These are phyloP conservation scores for Choristoneura rosaceana DNA, from an alignment of 2,888 invertebrate genomes.

Conservation along the genomic window DNA sequence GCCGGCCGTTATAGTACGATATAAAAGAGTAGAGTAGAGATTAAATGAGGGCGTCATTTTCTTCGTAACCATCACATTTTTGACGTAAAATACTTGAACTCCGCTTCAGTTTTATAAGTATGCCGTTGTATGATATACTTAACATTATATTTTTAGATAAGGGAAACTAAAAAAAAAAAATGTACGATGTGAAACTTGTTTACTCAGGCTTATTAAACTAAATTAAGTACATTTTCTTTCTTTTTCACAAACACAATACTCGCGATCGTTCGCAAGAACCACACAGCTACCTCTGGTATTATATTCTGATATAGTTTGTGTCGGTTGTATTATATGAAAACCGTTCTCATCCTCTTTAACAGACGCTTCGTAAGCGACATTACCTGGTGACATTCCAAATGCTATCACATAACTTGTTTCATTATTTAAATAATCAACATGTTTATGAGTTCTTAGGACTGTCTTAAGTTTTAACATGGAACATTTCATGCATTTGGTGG, in stretches of 20 bases:
- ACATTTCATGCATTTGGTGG: conserved; percentile 73
- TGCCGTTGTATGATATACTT: too few relatives aligned
- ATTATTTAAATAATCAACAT: conserved; percentile 59
- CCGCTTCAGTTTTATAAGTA: too few relatives aligned
- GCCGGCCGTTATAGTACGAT: too few relatives aligned
- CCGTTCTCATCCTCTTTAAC: conserved; percentile 72
- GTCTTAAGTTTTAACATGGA: conserved; percentile 77
- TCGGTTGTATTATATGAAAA: conserved; percentile 79
- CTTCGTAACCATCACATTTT: too few relatives aligned
- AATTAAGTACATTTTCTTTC: conserved; percentile 39
- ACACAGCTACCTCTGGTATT: conserved; percentile 62
- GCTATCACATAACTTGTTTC: conserved; percentile 84
- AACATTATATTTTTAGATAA: too few relatives aligned
- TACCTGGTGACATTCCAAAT: conserved; percentile 87
- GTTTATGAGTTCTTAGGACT: conserved; percentile 75
- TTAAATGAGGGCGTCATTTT: too few relatives aligned
- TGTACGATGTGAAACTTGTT: too few relatives aligned
- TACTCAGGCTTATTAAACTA: neutral
- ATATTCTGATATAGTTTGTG: conserved; percentile 72
- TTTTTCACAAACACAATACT: conserved; percentile 61
- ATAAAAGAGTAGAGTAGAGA: too few relatives aligned
- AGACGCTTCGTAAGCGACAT: conserved; percentile 88
- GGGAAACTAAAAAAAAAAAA: too few relatives aligned
- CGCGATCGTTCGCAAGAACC: conserved; percentile 53
- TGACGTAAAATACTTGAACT: too few relatives aligned